These are phyloP conservation scores for Erythrocercus mccallii DNA, from an alignment of 2,113 vertebrate species.

Conservation along the genomic window DNA sequence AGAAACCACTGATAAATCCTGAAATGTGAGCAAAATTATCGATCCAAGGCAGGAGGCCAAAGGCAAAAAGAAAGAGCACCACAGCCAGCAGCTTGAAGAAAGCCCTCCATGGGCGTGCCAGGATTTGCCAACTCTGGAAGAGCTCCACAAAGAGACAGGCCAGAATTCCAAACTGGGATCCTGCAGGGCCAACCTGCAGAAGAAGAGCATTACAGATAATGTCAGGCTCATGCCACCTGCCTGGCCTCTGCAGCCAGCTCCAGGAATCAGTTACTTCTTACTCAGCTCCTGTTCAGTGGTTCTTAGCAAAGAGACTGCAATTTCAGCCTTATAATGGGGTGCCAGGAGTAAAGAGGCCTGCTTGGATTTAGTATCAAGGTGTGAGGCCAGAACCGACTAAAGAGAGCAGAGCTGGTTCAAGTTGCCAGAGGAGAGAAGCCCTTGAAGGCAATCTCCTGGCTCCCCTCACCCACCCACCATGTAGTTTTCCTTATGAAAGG, in stretches of 20 bases:
- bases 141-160: constrained; percentile 98
- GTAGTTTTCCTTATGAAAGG: not conserved
- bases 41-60: constrained; percentile 96
- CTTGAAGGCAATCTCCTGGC: not conserved
- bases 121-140: constrained; percentile 99
- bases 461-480: not conserved
- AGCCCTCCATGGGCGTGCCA: constrained; percentile 93
- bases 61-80: constrained; percentile 95
- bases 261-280: not conserved
- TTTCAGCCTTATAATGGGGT: not conserved
- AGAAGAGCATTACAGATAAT: not conserved
- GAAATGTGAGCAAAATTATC: constrained; percentile 98
- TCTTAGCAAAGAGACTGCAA: not conserved
- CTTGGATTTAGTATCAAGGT: not conserved
- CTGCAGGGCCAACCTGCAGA: constrained; percentile 92
- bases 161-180: constrained; percentile 97
- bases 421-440: not conserved
- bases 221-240: not conserved
- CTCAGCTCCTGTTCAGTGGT: not conserved
- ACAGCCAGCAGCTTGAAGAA: constrained; percentile 94
- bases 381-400: not conserved
- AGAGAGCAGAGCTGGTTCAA: not conserved
- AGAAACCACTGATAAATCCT: constrained; percentile 95
- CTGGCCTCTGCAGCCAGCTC: not conserved
- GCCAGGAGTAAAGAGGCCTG: not conserved